A percentile compares a stretch with the other conserved stretches of the same genome.
phyloP scores from a whole-genome alignment of 1,140 invertebrate species.

The Drosophila pseudoananassae region DNA sequence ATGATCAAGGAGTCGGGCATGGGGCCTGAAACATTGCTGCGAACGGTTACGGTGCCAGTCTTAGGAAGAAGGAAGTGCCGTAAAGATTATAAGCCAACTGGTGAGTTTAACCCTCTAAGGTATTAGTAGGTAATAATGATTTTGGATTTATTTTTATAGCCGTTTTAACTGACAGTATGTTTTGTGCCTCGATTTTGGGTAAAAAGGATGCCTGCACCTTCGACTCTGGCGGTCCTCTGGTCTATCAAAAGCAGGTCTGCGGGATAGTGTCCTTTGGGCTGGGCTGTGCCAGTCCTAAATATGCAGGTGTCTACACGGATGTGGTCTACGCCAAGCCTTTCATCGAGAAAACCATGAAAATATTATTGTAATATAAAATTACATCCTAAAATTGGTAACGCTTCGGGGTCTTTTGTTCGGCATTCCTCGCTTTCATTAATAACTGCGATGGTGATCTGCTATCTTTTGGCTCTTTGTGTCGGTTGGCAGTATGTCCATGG shows the following conservation, averaged over 20 bases:
- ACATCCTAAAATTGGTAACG: conserved; percentile 10
- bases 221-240: conserved; percentile 70
- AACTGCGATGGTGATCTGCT: not conserved
- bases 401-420: conserved; percentile 6
- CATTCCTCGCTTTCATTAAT: not conserved
- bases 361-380: conserved; percentile 3
- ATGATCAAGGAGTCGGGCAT: not conserved
- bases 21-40: conserved; percentile 22
- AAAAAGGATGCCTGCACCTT: conserved; percentile 66
- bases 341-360: conserved; percentile 34
- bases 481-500: not conserved
- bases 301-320: conserved; percentile 67
- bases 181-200: conserved; percentile 54
- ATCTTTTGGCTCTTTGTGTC: not conserved
- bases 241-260: conserved; percentile 43
- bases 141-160: not conserved
- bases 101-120: conserved; percentile 22
- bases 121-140: not conserved
- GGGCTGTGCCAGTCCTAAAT: conserved; percentile 61
- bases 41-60: conserved; percentile 48
- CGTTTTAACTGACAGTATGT: conserved; percentile 49
- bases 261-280: conserved; percentile 73
- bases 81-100: not conserved
- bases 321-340: conserved; percentile 65
- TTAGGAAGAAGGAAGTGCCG: conserved; percentile 34